These are phyloP conservation scores for Oenanthe melanoleuca DNA, from an alignment of 2,113 vertebrate genomes.

Conservation along the genomic window DNA sequence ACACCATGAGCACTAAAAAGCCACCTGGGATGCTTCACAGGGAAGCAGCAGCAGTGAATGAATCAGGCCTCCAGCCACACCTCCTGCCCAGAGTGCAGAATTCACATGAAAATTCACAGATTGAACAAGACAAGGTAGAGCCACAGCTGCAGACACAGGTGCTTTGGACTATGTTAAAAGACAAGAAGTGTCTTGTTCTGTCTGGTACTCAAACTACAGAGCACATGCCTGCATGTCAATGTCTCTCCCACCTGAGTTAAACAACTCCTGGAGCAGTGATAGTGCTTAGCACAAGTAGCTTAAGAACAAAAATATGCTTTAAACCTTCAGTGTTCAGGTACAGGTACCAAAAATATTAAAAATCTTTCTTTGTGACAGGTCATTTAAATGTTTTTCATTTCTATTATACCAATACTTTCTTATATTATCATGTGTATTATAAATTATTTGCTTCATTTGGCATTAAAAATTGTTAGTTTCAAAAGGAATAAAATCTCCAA, in stretches of 20 bases:
- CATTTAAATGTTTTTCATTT: background rate
- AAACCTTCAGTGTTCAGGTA: background rate
- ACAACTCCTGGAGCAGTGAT: background rate
- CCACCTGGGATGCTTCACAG: background rate
- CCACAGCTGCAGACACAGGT: background rate
- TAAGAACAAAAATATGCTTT: background rate
- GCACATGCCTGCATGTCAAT: background rate
- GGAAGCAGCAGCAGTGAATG: background rate
- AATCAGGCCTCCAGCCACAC: background rate
- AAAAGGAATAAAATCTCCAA: background rate
- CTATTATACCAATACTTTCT: background rate
- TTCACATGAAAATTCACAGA: background rate
- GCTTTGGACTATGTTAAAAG: background rate
- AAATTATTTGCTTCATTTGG: background rate
- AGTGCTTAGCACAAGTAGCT: rapidly evolving
- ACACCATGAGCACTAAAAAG: background rate
- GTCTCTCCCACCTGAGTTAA: background rate
- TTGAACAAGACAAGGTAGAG: background rate
- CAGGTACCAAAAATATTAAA: background rate
- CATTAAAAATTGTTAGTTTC: background rate
- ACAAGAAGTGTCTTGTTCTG: background rate
- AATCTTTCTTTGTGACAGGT: background rate
- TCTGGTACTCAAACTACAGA: background rate
- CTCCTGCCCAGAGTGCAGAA: background rate
- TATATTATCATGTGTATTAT: background rate